Evolutionary conservation across 2,113 vertebrate genomes (phyloP).

Genomic region (Ivindomyrus marchei): DNA sequence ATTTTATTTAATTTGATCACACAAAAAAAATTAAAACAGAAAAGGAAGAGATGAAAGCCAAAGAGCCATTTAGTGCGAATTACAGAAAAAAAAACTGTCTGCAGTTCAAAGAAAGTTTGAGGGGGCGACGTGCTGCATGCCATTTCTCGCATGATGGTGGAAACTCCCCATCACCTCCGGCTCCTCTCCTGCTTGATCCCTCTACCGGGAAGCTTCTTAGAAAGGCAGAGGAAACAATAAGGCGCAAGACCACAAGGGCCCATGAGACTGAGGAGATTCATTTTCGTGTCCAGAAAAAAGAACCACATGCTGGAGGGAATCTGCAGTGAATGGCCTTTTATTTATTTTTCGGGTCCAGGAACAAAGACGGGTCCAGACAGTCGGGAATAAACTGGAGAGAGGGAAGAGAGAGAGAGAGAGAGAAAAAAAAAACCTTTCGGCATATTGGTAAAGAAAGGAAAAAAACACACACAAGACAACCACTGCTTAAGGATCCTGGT

Average conservation of each 20-base stretch:
- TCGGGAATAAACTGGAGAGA: background rate
- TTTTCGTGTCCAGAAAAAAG: background rate
- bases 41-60: background rate
- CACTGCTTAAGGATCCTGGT: background rate
- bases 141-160: background rate
- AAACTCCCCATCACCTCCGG: background rate
- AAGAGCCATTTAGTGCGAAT: background rate
- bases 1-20: background rate
- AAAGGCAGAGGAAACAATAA: background rate
- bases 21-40: background rate
- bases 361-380: background rate
- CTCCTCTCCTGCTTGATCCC: background rate
- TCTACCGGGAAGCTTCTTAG: background rate
- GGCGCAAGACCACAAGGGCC: background rate
- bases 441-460: background rate
- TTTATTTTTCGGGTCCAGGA: background rate
- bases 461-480: background rate
- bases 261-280: background rate
- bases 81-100: background rate
- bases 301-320: background rate
- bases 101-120: background rate
- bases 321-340: background rate
- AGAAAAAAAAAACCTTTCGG: background rate
- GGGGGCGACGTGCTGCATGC: background rate
- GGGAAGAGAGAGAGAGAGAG: background rate